These are phyloP conservation scores for Rhizoglyphus robini DNA, from an alignment of 1,140 invertebrate species.

Conservation along the genomic window DNA sequence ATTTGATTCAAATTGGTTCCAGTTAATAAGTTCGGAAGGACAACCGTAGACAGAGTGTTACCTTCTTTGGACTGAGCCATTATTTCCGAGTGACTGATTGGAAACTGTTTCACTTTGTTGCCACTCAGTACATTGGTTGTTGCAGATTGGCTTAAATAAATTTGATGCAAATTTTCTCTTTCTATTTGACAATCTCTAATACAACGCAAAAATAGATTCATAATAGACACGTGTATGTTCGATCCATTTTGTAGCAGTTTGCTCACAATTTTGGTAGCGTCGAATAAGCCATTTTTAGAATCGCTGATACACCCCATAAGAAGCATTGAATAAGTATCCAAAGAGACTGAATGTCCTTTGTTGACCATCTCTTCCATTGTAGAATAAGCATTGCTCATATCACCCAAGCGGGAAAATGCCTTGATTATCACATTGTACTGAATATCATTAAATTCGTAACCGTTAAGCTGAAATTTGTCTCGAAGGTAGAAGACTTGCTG, in stretches of 20 bases:
- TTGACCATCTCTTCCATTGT: slow-evolving; percentile 65
- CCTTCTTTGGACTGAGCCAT: no score
- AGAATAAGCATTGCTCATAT: slow-evolving; percentile 56
- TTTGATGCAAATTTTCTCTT: slow-evolving; percentile 18
- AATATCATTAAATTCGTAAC: slow-evolving; percentile 50
- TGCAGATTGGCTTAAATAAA: not conserved
- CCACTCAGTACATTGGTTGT: no score
- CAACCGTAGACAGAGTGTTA: no score
- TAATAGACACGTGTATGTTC: slow-evolving; percentile 45
- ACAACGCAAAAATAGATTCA: slow-evolving; percentile 62
- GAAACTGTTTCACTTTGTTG: not conserved
- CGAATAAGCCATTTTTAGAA: slow-evolving; percentile 57
- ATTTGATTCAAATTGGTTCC: not conserved
- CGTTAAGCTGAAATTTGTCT: slow-evolving; percentile 51
- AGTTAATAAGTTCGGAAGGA: not conserved
- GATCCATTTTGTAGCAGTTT: slow-evolving; percentile 54
- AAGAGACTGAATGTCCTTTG: slow-evolving; percentile 46
- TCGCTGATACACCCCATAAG: slow-evolving; percentile 66
- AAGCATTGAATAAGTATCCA: slow-evolving; percentile 59
- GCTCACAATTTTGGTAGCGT: slow-evolving; percentile 67
- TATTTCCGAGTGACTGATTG: not conserved
- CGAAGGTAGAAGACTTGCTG: slow-evolving; percentile 48
- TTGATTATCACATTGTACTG: slow-evolving; percentile 81
- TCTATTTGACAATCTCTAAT: slow-evolving; percentile 65
- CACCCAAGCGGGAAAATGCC: slow-evolving; percentile 66